Base-by-base conservation (phyloP, 2,888 invertebrate genomes). In the Meghimatium bilineatum region DNA sequence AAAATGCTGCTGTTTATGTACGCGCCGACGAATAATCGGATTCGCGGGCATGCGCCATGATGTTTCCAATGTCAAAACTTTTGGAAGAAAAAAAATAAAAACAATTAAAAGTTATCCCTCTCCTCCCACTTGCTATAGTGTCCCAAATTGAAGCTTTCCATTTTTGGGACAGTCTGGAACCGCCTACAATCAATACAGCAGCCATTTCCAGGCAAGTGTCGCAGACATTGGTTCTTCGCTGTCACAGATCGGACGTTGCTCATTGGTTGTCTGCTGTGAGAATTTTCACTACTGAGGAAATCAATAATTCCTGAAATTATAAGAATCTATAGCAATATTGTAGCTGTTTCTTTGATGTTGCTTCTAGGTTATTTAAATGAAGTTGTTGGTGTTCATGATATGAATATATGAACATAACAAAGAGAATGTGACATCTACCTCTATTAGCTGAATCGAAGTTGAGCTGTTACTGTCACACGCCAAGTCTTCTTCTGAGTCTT, bases 1-100 rank as follows among this genome's bases (percentile, higher is more conserved):
- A 90, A 90, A 90, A 89, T 89, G 86, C 80, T 89, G 89, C 90
- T 87, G 89, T 88, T 90, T 89, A 89, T 89, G 90, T 90, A 90
- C 90, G 88, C 89, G 85, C 86, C 86, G 78, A 82, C 84, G 77
- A 52, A 77, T 91, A 89, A 91, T 90, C 88, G 87, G 89, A 90
- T 91, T 90, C 90, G 88, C 88, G 88, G 87, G 88, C 88, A 88
- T 87, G 87, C 88, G 88, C 85, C 86, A 87, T 87, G 80, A 84
- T 75, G 80, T 67, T 74, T 60, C 80, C 49, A 60, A 36, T 76
- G 60, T 76, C 76, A 56, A 52, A 60, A 23, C 2, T 36, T 23
- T 17, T 56, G 26, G n/a, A 8, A 1, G 0, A 17, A 67, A 71
- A 38, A 38, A 44, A 44, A n/a, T n/a, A 8, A 20, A 69, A 34